Evolutionary conservation across 2,113 vertebrate genomes (phyloP), one percentile per base, ranked within the genome.

Genomic region (Podilymbus podiceps): DNA sequence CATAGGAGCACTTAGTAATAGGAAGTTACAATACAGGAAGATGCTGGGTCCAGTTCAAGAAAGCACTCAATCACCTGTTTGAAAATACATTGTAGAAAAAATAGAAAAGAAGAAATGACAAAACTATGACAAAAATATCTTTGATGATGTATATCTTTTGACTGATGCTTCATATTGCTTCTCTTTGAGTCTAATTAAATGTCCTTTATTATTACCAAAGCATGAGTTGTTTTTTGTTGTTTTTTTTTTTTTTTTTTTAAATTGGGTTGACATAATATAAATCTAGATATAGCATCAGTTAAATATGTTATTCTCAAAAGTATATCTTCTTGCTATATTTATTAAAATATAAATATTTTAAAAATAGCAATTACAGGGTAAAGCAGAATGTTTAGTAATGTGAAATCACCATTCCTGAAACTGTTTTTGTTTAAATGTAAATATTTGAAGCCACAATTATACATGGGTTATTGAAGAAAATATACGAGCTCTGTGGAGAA

Each of bases 401-500:
- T 71, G 82, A 95, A 97, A 93, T 93, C 89, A 94, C 59, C 85
- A 69, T 69, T 86, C 72, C 58, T 59, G 49, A 85, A 92, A 90
- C 52, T 22, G 14, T 47, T 94, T 97, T 97, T 78, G 86, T 81
- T 94, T 77, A 88, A 96, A 97, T 67, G 38, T 86, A 97, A 96
- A 91, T 97, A 97, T 86, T 83, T 90, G 82, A 93, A 95, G 78
- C 55, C 91, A 93, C 60, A 55, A 76, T 89, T 95, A 68, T 78
- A 89, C 75, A 93, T 64, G 62, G n/a, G 40, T 92, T 97, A 96
- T 95, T 71, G 89, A 94, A 95, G 91, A 95, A 95, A 96, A 95
- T 90, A 95, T 44, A 92, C 0, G 0, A 50, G 88, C 42, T 95
- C 94, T 72, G 68, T 93, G 85, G 88, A 97, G 71, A 97, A 97